These are phyloP conservation scores for Phacellophora camtschatica DNA, from an alignment of 30 jellyfish, hydroid and myxozoan genomes.

Conservation along the genomic window DNA sequence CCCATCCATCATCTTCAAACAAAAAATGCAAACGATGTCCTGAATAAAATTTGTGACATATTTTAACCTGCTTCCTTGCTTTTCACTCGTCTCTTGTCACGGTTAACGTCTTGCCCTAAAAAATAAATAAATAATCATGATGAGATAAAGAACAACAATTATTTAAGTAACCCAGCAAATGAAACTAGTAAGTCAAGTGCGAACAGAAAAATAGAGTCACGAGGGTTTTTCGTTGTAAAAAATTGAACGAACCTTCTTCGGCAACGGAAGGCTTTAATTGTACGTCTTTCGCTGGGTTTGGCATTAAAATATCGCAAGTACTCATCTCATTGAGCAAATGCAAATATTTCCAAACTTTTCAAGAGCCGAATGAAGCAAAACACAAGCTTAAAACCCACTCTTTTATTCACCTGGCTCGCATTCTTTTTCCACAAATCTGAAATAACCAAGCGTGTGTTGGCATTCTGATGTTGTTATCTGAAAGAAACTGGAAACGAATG, in stretches of 20 bases:
- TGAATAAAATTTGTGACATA: not conserved
- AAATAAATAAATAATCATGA: not conserved
- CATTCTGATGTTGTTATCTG: slow-evolving; percentile 45
- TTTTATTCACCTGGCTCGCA: not conserved
- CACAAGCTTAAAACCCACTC: not conserved
- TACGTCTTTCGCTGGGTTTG: slow-evolving; percentile 13
- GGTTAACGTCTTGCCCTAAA: not conserved
- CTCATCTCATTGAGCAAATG: slow-evolving; percentile 39
- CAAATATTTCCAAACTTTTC: no score
- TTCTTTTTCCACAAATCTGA: not conserved
- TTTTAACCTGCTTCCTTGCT: not conserved
- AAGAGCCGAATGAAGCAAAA: no score
- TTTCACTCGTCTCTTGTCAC: not conserved
- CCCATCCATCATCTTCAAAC: no score
- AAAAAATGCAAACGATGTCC: not conserved
- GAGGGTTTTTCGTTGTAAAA: no score
- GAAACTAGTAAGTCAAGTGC: not conserved
- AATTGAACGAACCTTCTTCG: slow-evolving; percentile 23
- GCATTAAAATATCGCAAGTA: slow-evolving; percentile 28
- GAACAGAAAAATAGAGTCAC: not conserved
- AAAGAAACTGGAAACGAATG: slow-evolving; percentile 39
- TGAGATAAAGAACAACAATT: no score
- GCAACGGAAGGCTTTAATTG: not conserved
- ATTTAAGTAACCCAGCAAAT: no score
- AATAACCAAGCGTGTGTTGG: slow-evolving; percentile 52